Percentiles rank a stretch among this genome's conserved stretches.
Evolutionary conservation across 2,888 invertebrate species (phyloP).

Genomic region (Cybosia mesomella): DNA sequence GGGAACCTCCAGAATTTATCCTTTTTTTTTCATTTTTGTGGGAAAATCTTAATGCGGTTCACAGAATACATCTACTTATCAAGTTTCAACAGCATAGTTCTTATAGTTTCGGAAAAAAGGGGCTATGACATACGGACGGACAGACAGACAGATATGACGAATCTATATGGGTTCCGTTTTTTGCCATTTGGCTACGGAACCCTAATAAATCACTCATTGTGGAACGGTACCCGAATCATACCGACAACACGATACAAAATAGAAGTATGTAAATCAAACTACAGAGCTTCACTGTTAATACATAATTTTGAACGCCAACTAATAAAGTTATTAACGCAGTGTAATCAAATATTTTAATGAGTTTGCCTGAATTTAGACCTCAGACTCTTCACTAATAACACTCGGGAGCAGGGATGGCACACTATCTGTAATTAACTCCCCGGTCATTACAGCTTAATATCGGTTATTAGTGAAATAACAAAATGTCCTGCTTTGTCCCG

Average conservation of each 20-base stretch:
- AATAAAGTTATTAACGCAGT: constrained; percentile 25
- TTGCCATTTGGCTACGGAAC: too few relatives aligned
- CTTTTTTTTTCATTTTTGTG: too few relatives aligned
- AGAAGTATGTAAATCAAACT: not conserved
- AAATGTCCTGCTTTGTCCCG: constrained; percentile 31
- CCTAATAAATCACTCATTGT: too few relatives aligned
- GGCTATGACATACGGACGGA: too few relatives aligned
- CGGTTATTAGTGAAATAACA: constrained; percentile 44
- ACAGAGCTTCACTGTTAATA: not conserved
- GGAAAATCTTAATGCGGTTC: too few relatives aligned
- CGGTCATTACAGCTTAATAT: constrained; percentile 29
- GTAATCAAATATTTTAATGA: constrained; percentile 45
- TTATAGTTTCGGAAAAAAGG: too few relatives aligned
- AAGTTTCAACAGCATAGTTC: too few relatives aligned
- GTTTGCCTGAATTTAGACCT: constrained; percentile 30
- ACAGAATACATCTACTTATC: too few relatives aligned
- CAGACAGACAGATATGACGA: too few relatives aligned
- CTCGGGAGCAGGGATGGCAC: constrained; percentile 13
- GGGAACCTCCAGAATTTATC: too few relatives aligned
- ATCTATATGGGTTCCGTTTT: too few relatives aligned
- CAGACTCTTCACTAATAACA: constrained; percentile 3
- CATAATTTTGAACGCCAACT: constrained; percentile 17
- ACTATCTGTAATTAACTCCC: constrained; percentile 42
- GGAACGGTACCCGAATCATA: too few relatives aligned
- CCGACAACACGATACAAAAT: not conserved